Conservation (phyloP, 1,140 invertebrate species). For the Pomacea maculata region DNA sequence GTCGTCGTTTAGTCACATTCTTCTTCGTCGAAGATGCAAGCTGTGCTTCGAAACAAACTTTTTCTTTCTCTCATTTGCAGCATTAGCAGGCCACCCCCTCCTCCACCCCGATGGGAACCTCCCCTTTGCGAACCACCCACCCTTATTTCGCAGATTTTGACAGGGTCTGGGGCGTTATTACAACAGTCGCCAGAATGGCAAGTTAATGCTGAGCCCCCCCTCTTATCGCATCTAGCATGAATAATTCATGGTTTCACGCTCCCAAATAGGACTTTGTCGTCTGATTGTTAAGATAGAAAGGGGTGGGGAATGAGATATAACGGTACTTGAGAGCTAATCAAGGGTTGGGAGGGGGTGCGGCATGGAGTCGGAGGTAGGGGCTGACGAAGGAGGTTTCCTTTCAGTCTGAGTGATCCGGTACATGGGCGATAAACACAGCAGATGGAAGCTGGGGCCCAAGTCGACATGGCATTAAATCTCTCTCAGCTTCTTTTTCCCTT, state of each 20-base stretch:
- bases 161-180: background rate
- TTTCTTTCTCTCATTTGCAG: background rate
- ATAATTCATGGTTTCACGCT: conserved; percentile 19
- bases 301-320: conserved; percentile 9
- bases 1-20: background rate
- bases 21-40: background rate
- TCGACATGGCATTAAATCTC: conserved; percentile 11
- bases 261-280: background rate
- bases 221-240: conserved; percentile 12
- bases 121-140: background rate
- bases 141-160: conserved; percentile 16
- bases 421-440: background rate
- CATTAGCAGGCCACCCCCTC: background rate
- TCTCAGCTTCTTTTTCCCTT: background rate
- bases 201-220: background rate
- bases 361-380: background rate
- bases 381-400: background rate
- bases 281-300: background rate
- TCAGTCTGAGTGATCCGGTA: conserved; percentile 3
- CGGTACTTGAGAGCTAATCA: conserved; percentile 18
- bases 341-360: background rate
- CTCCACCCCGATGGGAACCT: background rate
- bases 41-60: background rate
- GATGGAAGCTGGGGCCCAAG: conserved; percentile 11
- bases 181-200: background rate